Base-by-base conservation (phyloP, 2,113 vertebrate genomes). In the Corvus hawaiiensis region DNA sequence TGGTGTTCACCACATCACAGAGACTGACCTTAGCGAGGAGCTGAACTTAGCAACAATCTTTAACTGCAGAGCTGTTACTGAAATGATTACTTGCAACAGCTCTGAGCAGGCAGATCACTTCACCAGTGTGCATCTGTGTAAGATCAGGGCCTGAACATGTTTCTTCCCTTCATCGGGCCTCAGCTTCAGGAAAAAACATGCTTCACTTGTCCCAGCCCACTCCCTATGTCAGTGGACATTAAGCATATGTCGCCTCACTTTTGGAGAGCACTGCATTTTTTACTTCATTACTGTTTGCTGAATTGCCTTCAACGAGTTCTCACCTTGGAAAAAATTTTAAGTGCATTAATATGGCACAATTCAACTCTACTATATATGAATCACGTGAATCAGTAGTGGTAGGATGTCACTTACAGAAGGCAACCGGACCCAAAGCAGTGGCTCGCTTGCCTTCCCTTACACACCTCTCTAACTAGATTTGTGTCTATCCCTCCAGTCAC, bases 141-240 rank as follows among this genome's bases (percentile, higher is more conserved):
- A 87, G 77, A 94, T 95, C 91, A 96, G 49, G 28, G 87, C 28
- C 81, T 85, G 28, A 93, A 72, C 56, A 69, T 4, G 1, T 72
- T 90, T 84, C 51, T 92, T 80, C 84, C 93, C 79, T 90, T 83
- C 46, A 58, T 90, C 91, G 90, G 92, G 84, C 95, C 93, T 87
- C 91, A 83, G 63, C 33, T 87, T 55, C 90, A 93, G 78, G 33
- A 88, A 83, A 73, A 82, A 87, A 84, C 78, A 63, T 5, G 39
- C 48, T 84, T 55, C 7, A 2, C 44, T 55, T 30, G 1, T 55
- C 69, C 74, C 39, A 94, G 43, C 76, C 51, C 15, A 4, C 66
- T 92, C 74, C 61, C 15, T 48, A 69, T 18, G 86, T 92, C 95
- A 92, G 56, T 9, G 48, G 90, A 96, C 46, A 75, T 68, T 81